Evolutionary conservation across 2,113 vertebrate species (phyloP), one percentile per base, ranked within the genome.

Genomic region (Grus americana): DNA sequence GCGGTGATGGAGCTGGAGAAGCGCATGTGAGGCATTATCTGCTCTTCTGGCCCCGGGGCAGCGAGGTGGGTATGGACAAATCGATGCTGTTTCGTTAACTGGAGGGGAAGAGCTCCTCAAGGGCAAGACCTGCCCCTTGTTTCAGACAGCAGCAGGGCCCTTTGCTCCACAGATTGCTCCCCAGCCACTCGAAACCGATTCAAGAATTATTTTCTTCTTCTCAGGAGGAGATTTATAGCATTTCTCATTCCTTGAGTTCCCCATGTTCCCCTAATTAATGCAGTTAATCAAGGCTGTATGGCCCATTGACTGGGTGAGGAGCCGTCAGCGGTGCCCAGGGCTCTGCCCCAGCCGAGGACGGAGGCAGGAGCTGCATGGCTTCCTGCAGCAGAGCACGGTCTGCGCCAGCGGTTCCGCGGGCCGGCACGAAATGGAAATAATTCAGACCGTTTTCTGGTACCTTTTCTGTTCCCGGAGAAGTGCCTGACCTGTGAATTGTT

Each of bases 251-350:
- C n/a, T 78, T 5, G 15, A n/a, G 52, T n/a, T 85, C 38, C 66
- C 84, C 38, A 2, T 3, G 6, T 52, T 73, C 21, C 55, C 79
- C 67, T 83, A 42, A 71, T 72, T 62, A 92, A 30, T 1, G 32
- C 66, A 7, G 81, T 75, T 83, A 57, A 57, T 61, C 36, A 49
- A 44, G 55, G 49, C 66, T 11, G 21, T 6, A 2, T 2, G 8
- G 44, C 44, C 54, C 50, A 12, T 5, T 52, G 55, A 19, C 4
- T 1, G 7, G 78, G 29, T 2, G 54, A 38, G 74, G 74, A 20
- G 34, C 42, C 1, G 5, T 3, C 5, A 6, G 61, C 20, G 4
- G 30, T 0, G 9, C n/a, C 3, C 3, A 3, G 57, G 32, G 47
- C 54, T 88, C 38, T 32, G 49, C 38, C 36, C 34, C 36, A 6